Conservation (phyloP, 1,140 invertebrate genomes). For the Zelostemma sp. region DNA sequence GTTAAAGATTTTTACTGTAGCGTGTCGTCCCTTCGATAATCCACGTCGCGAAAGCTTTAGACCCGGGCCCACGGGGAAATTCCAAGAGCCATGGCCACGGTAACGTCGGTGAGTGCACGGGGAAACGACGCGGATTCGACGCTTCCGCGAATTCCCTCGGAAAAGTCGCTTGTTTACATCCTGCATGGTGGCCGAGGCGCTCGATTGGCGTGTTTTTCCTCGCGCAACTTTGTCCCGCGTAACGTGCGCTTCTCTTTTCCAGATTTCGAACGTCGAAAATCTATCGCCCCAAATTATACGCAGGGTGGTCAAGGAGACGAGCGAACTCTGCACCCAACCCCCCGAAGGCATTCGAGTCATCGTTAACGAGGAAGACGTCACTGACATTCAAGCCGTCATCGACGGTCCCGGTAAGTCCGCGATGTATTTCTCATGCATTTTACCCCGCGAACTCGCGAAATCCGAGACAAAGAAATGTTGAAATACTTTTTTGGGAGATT, state of each 20-base stretch:
- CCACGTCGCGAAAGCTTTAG: slow-evolving; percentile 23
- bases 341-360: slow-evolving; percentile 91
- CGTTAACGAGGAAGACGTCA: slow-evolving; percentile 91
- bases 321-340: slow-evolving; percentile 80
- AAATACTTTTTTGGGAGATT: too few species aligned
- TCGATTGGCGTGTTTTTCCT: slow-evolving; percentile 1
- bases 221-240: background rate
- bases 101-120: slow-evolving; percentile 59
- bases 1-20: slow-evolving; percentile 60
- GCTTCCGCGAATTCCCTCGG: background rate
- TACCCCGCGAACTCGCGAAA: background rate
- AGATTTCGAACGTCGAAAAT: slow-evolving; percentile 93
- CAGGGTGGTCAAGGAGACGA: slow-evolving; percentile 86
- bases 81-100: slow-evolving; percentile 55
- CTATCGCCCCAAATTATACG: slow-evolving; percentile 92
- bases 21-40: slow-evolving; percentile 22
- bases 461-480: too few species aligned
- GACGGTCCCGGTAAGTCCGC: slow-evolving; percentile 82
- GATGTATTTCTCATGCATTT: too few species aligned
- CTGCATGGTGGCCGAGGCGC: slow-evolving; percentile 23
- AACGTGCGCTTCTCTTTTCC: slow-evolving; percentile 32
- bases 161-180: slow-evolving; percentile 38
- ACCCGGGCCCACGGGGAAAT: slow-evolving; percentile 18
- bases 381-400: slow-evolving; percentile 92
- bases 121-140: background rate